Base-by-base conservation (phyloP, 2,888 invertebrate genomes). In the Antitype chi region DNA sequence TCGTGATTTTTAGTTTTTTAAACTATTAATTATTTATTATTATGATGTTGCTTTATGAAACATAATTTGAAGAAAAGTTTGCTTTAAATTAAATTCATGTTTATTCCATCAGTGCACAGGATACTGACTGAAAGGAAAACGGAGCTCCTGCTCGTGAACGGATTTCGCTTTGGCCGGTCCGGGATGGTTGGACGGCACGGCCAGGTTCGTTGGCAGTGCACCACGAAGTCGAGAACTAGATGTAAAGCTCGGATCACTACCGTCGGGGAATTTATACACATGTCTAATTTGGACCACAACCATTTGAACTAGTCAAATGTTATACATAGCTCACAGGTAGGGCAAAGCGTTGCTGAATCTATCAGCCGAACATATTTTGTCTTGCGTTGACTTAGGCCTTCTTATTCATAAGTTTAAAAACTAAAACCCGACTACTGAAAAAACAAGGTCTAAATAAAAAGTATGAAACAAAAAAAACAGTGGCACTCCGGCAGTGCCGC, bases 161-260 rank as follows among this genome's bases (percentile, higher is more conserved):
- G 87, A 52, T 85, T 85, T 67, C 89, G 88, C 0, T 92, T 92
- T 80, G 81, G 87, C 0, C 89, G 87, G 28, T 85, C 86, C 20
- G 87, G 88, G 23, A 71, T 78, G n/a, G 25, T 74, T 7, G 88
- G 90, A 0, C 55, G 57, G 17, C 86, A 81, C 28, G 82, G 81
- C 25, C 88, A 85, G 60, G 78, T 78, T 0, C 84, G 92, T 13
- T 91, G 92, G 91, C 92, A 92, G 72, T 92, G 92, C 68, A 85
- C 88, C 43, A 89, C 85, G 23, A 87, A 89, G 68, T 85, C 84
- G 17, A 86, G 89, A 52, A 90, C 89, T 7, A 89, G 86, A 38
- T 92, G 92, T 49, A 88, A 43, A 76, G 91, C 91, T 0, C 84
- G 74, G 66, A 69, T 92, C 43, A 84, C 88, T 43, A 92, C 91